A percentile compares a stretch with the other conserved stretches of the same genome.
Conservation (phyloP, 1,140 invertebrate genomes). For the Centruroides sculpturatus region DNA sequence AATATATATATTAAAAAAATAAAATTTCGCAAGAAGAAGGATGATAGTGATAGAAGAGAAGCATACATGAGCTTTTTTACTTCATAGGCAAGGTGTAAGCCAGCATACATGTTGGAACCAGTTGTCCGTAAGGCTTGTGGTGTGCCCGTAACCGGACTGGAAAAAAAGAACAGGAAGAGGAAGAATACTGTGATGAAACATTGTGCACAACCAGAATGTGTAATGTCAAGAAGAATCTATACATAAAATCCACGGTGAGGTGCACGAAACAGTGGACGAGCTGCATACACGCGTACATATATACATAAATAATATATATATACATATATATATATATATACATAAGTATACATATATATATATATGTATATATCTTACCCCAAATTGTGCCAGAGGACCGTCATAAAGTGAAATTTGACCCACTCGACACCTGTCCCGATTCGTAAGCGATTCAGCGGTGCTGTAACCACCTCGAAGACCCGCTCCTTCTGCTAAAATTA, state of each 20-base stretch:
- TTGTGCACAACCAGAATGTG: background rate
- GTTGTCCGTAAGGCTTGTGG: constrained; percentile 56
- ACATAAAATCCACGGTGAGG: too few species aligned
- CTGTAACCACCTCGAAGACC: constrained; percentile 94
- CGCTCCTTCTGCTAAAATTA: constrained; percentile 96
- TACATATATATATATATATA: too few species aligned
- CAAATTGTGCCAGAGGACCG: constrained; percentile 89
- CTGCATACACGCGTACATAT: too few species aligned
- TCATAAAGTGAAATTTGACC: constrained; percentile 96
- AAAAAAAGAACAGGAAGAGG: constrained; percentile 15
- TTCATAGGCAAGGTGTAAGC: constrained; percentile 97
- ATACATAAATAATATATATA: too few species aligned
- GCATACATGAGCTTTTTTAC: constrained; percentile 98
- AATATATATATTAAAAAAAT: background rate
- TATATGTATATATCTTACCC: constrained; percentile 30
- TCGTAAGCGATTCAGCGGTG: constrained; percentile 86
- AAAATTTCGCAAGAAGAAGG: background rate
- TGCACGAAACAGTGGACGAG: too few species aligned
- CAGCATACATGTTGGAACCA: constrained; percentile 56
- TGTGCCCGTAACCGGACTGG: constrained; percentile 25
- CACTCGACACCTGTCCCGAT: constrained; percentile 84
- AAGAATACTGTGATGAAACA: background rate
- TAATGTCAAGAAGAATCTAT: background rate
- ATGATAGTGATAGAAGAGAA: constrained; percentile 27
- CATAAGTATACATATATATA: too few species aligned